Base-by-base conservation (phyloP, 2,113 vertebrate genomes). In the Rhadina sibilatrix region DNA sequence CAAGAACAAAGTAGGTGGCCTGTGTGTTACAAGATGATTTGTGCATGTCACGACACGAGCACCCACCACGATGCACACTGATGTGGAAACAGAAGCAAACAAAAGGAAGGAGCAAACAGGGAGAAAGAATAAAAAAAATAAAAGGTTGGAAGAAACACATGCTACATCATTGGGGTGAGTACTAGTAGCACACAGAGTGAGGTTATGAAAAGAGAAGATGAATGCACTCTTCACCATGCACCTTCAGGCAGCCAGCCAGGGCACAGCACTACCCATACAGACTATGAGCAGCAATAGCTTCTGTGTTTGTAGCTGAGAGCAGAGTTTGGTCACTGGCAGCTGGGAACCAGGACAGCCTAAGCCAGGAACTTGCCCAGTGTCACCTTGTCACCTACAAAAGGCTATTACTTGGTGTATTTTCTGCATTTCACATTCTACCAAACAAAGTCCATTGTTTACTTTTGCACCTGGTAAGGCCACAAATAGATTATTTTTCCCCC, bases 221-320 rank as follows among this genome's bases (percentile, higher is more conserved):
- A 40, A 15, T 22, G 10, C 14, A 49, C 6, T 2, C 5, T 47
- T n/a, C 10, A 20, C 3, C 0, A 0, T 31, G 16, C n/a, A 38
- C 31, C 35, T 42, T 70, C 71, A 50, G 52, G 59, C 42, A 37
- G 44, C 0, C 0, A 77, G 42, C 6, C 59, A 18, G 11, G 24
- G 61, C 64, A 50, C 13, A 68, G 50, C 23, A 69, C 6, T 12
- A 33, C 44, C n/a, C 12, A 5, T 2, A 21, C 1, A 53, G n/a
- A 46, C 12, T 2, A 1, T 5, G 15, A 22, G 38, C 0, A 71
- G 16, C 50, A 61, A 24, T 10, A 69, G 18, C 28, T 82, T 53
- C 65, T 24, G 25, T 15, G 9, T 35, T 61, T 7, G 4, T 9
- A 79, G 9, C 6, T 19, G 3, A 59, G 11, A 40, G 42, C 24